Percentiles rank a stretch among this genome's conserved stretches.
phyloP scores from a whole-genome alignment of 2,888 invertebrate genomes.

The Watsonalla cultraria region DNA sequence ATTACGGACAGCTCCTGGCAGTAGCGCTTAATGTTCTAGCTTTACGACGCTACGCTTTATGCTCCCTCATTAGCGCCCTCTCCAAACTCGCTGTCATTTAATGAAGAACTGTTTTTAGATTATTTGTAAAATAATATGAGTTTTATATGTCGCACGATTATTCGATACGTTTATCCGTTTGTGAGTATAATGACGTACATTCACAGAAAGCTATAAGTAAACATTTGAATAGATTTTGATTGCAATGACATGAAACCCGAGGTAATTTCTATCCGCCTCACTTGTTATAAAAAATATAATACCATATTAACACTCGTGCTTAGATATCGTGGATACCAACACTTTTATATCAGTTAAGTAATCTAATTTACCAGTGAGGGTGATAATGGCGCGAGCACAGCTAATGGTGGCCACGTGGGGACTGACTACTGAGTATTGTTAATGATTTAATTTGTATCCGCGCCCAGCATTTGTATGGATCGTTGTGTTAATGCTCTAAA shows the following conservation, averaged over 20 bases:
- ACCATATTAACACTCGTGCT: neutral
- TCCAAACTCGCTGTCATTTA: slow-evolving; percentile 58
- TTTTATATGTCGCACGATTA: no score
- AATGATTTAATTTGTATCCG: slow-evolving; percentile 73
- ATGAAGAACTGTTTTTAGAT: slow-evolving; percentile 43
- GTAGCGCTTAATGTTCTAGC: slow-evolving; percentile 69
- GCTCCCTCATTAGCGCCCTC: slow-evolving; percentile 71
- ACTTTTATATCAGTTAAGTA: slow-evolving; percentile 57
- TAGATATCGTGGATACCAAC: neutral
- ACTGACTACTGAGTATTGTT: slow-evolving; percentile 73
- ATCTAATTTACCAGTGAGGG: slow-evolving; percentile 62
- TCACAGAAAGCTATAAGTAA: no score
- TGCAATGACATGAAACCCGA: no score
- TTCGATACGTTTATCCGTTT: no score
- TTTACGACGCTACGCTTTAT: slow-evolving; percentile 76
- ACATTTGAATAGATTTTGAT: no score
- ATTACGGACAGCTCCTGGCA: slow-evolving; percentile 72
- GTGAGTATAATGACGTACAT: no score
- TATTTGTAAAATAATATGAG: slow-evolving; percentile 33
- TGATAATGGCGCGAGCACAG: slow-evolving; percentile 65
- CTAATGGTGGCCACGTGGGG: slow-evolving; percentile 51
- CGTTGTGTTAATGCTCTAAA: neutral
- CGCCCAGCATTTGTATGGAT: slow-evolving; percentile 25
- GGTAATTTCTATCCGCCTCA: no score
- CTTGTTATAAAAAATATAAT: neutral